Evolutionary conservation across 1,140 invertebrate genomes (phyloP), one percentile per base, ranked within the genome.

Genomic region (Protaetia brevitarsis): DNA sequence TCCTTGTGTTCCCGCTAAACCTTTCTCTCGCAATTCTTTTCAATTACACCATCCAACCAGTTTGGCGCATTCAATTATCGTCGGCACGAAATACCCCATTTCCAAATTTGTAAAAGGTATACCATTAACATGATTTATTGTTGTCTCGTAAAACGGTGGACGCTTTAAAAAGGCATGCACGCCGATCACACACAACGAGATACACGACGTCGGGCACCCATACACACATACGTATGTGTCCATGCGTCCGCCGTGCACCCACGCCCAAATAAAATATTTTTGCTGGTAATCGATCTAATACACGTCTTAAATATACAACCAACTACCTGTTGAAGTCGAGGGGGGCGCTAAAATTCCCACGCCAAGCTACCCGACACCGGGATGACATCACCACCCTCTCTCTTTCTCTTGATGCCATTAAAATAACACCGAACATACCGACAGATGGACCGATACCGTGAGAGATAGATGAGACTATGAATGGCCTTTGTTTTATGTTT

Each of bases 321-420:
- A 59, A 59, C 60, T 62, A 62, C 60, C 60, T 62, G 60, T 62
- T 62, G 60, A 62, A 36, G 29, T 31, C 60, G 26, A 28, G 27
- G 60, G 57, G 60, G 62, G 41, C 62, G 62, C 62, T 37, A 64
- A 64, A 64, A 64, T 64, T 64, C 62, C 62, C 62, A 64, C 36
- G 62, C 21, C 37, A 16, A 64, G 27, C 31, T 51, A 64, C 34
- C 62, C 62, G 60, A 63, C 60, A 37, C 31, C 36, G 29, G 11
- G 60, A 31, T 63, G 60, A 63, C 60, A 63, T 34, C 36, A 41
- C 60, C 30, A 63, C 60, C 60, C 30, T 41, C 30, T 51, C 41
- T 51, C 41, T 51, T 51, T 51, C 41, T 16, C 16, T 23, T 10
- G 41, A 26, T 51, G 41, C 60, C 60, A 63, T 23, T 63, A 63